A percentile compares a stretch with the other conserved stretches of the same genome.
These are phyloP conservation scores for Phylloscopus collybita DNA, from an alignment of 2,797 vertebrate genomes.

Conservation along the genomic window DNA sequence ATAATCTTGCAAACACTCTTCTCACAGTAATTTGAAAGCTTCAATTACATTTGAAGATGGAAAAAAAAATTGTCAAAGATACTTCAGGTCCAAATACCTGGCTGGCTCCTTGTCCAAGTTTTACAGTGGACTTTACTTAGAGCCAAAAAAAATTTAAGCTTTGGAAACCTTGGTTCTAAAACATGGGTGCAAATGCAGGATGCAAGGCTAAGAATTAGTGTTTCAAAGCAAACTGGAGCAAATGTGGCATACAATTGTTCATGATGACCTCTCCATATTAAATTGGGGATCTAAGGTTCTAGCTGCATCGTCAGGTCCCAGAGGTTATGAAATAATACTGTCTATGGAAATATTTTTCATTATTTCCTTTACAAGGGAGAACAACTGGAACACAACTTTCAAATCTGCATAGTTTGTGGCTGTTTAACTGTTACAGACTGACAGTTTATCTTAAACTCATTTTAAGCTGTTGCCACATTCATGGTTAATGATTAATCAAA, in stretches of 20 bases:
- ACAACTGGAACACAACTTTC: background rate
- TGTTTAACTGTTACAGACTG: background rate
- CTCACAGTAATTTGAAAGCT: background rate
- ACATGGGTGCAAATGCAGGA: background rate
- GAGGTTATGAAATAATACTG: background rate
- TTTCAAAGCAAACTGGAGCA: background rate
- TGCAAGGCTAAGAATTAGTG: background rate
- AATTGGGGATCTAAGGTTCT: background rate
- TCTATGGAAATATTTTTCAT: background rate
- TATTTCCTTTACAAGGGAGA: background rate
- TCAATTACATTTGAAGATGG: background rate
- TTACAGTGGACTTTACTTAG: background rate
- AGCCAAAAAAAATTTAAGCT: background rate
- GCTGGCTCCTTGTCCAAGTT: background rate
- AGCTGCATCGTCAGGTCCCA: background rate
- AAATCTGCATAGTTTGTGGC: background rate
- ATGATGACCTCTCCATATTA: background rate
- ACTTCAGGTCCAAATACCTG: background rate
- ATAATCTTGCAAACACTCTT: background rate
- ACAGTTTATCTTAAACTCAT: background rate
- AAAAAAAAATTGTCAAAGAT: background rate
- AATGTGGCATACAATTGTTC: background rate
- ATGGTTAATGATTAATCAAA: background rate
- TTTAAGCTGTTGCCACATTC: background rate
- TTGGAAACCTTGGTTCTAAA: background rate